Percentiles rank a stretch among this genome's conserved stretches.
Conservation (phyloP, 2,888 invertebrate genomes). For the Prosopocoilus inquinatus region DNA sequence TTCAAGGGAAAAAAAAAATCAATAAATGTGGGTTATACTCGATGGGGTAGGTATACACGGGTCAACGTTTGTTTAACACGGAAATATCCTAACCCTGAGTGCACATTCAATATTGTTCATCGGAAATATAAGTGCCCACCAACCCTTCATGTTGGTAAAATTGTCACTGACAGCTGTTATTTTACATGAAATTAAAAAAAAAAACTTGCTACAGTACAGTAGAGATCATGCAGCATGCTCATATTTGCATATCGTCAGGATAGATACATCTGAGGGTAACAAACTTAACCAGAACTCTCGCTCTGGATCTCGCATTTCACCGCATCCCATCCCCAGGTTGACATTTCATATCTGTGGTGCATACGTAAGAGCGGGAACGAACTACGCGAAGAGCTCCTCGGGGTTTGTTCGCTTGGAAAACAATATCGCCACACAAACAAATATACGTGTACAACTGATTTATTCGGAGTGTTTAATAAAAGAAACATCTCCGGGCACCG, state of each 20-base stretch:
- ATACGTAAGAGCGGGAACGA: constrained; percentile 18
- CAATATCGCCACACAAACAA: constrained; percentile 28
- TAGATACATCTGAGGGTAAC: constrained; percentile 8
- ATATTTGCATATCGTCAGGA: too few species aligned
- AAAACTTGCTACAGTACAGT: background rate
- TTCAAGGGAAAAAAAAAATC: too few species aligned
- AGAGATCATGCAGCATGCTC: too few species aligned
- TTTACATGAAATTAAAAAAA: constrained; percentile 19
- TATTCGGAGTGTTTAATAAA: constrained; percentile 32
- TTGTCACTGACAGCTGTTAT: constrained; percentile 18
- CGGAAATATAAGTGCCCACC: constrained; percentile 10
- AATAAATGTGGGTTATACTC: too few species aligned
- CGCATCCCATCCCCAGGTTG: constrained; percentile 15
- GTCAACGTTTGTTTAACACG: constrained; percentile 9
- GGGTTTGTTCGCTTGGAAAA: constrained; percentile 15
- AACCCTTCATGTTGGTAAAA: background rate
- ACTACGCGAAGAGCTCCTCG: constrained; percentile 21
- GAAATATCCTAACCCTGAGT: constrained; percentile 24
- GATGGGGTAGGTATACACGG: too few species aligned
- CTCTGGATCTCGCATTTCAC: constrained; percentile 17
- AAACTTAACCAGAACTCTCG: constrained; percentile 22
- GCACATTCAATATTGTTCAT: constrained; percentile 31
- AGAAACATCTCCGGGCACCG: constrained; percentile 23
- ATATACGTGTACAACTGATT: constrained; percentile 30
- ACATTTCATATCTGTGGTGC: constrained; percentile 23